A percentile compares a stretch with the other conserved stretches of the same genome.
Conservation (phyloP, 2,888 invertebrate genomes). For the Blastobasis adustella region DNA sequence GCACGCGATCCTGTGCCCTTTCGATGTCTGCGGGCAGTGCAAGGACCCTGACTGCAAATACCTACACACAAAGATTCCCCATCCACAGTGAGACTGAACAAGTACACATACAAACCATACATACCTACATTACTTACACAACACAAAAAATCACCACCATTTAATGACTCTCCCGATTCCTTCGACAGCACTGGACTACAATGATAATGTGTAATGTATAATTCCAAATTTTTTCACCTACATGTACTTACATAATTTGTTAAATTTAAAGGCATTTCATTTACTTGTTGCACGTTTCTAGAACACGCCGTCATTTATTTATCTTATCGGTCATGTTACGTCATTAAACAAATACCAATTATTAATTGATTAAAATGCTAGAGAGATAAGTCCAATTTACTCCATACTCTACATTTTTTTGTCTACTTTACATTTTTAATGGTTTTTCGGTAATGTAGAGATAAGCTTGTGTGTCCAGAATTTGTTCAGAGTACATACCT, state of each 20-base stretch:
- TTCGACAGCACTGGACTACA: slow-evolving; percentile 38
- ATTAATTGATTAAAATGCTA: no score
- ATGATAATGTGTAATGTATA: slow-evolving; percentile 63
- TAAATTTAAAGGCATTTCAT: background rate
- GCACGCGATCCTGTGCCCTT: slow-evolving; percentile 67
- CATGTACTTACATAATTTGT: background rate
- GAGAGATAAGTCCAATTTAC: no score
- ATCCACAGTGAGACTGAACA: slow-evolving; percentile 41
- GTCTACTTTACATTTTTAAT: no score
- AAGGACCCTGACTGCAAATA: slow-evolving; percentile 68
- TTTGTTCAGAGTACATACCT: no score
- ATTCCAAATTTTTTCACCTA: slow-evolving; percentile 9
- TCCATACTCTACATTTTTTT: no score
- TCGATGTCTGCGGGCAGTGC: slow-evolving; percentile 67
- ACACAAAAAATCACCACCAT: slow-evolving; percentile 15
- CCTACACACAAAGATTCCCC: slow-evolving; percentile 50
- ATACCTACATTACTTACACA: slow-evolving; percentile 20
- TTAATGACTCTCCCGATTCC: slow-evolving; percentile 24
- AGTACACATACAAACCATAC: slow-evolving; percentile 22
- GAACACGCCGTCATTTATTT: no score
- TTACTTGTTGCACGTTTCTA: no score
- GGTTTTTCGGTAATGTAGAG: no score
- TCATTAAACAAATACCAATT: no score
- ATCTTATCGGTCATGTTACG: no score
- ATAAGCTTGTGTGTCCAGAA: no score